Evolutionary conservation across 2,888 invertebrate genomes (phyloP), one percentile per base, ranked within the genome.

Genomic region (Orchesellides sinensis): DNA sequence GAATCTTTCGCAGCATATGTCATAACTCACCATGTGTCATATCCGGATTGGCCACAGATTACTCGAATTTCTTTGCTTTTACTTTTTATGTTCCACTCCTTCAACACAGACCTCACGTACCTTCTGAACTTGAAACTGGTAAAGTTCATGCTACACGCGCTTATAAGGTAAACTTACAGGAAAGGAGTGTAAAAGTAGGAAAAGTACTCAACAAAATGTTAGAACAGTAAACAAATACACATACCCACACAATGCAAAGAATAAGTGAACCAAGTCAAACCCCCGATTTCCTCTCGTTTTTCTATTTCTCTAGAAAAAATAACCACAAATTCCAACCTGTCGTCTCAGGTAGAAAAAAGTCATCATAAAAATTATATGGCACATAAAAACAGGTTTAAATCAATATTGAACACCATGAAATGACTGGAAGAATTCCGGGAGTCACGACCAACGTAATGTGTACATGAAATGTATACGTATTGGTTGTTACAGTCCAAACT

Each of bases 11-110:
- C 83, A 77, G 84, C 80, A 83, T 83, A 80, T 83, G 84, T 83
- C 84, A 83, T 83, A 84, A 84, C 83, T 80, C 84, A 72, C 75
- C 74, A 75, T 83, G 77, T 83, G 84, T 79, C 82, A 82, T 82
- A 56, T 66, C 77, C 73, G 65, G 66, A 56, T 63, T 65, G 63
- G 63, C 35, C 74, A 63, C 77, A 69, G 52, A 70, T 68, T 72
- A 79, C 70, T 69, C 47, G 69, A 61, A 59, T 68, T 68, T n/a
- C 47, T 69, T 54, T 25, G 17, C 54, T 56, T 77, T 40, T 19
- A 47, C 54, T 23, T 59, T 32, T 69, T 40, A 17, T 23, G 19
- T 6, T 61, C 49, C 47, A 47, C 29, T 47, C 47, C 25, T 19
- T 25, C 32, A 5, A 21, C 23, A 52, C 25, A 10, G 25, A n/a